These are phyloP conservation scores for Cantharis rufa DNA, from an alignment of 2,888 invertebrate genomes.

Conservation along the genomic window DNA sequence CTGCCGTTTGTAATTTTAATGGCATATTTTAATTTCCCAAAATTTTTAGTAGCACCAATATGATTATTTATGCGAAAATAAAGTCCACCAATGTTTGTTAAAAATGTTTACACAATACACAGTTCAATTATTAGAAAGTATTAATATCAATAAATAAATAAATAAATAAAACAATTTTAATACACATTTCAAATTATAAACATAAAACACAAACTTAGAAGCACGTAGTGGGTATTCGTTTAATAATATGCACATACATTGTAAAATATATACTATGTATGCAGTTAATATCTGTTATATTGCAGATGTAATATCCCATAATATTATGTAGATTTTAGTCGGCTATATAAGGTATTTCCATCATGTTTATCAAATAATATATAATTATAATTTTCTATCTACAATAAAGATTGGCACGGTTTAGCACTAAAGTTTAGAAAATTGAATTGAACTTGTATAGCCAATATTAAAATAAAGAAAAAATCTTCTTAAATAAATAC, in stretches of 20 bases:
- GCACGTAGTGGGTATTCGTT: too few species aligned
- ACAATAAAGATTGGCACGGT: background rate
- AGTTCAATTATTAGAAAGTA: background rate
- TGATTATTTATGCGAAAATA: background rate
- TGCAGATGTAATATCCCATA: background rate
- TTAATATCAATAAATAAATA: background rate
- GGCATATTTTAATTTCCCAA: conserved; percentile 53
- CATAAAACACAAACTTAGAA: background rate
- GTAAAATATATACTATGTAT: background rate
- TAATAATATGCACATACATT: too few species aligned
- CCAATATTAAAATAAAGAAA: background rate
- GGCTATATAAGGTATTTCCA: too few species aligned
- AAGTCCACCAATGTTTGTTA: background rate
- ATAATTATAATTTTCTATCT: background rate
- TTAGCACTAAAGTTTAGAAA: background rate
- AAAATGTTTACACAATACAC: background rate
- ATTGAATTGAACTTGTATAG: background rate
- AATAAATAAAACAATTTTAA: background rate
- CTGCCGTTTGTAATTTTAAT: conserved; percentile 63
- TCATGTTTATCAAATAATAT: background rate
- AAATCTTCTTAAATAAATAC: background rate
- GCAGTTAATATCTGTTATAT: background rate
- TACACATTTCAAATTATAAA: background rate
- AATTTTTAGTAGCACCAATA: background rate
- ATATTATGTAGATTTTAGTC: background rate